Evolutionary conservation across 30 jellyfish, hydroid and myxozoan species (phyloP), one percentile per base, ranked within the genome.

Genomic region (Clytia hemisphaerica): DNA sequence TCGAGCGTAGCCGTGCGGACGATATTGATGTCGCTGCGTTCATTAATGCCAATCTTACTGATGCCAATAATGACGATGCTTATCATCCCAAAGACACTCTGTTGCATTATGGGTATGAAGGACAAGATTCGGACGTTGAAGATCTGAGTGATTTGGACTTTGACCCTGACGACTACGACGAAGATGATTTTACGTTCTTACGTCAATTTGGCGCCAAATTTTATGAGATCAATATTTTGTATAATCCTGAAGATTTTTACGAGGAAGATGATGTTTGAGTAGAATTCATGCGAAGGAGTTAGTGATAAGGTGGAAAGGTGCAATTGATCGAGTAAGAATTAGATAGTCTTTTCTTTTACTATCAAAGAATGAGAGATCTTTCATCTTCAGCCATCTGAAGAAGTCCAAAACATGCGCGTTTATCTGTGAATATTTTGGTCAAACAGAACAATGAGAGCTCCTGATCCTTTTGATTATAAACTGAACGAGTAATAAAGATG

Each of bases 101-200:
- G 65, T 79, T 91, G 67, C 99, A 91, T 58, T 91, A 91, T 58
- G 99, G 99, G 57, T 91, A 91, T 84, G 99, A 91, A 72, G 99
- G 99, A 9, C 95, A 91, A 62, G 99, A 95, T n/a, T 82, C 95
- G 2, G 99, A 91, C 36, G 93, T 91, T 38, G 94, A 83, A 37
- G 99, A 91, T 71, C 82, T 91, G 61, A 91, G 99, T 58, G 99
- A 91, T 53, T 77, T 91, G 1, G 99, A 91, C 63, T 82, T 95
- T 60, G 99, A 91, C 37, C 83, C 73, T 50, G 99, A 91, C 54
- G 83, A 94, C 57, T 93, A 81, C 15, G 99, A 91, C 34, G 99
- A 91, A 12, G 99, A 91, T 15, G 99, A 91, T 51, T 91, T 91
- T 76, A 78, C 88, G 4, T 91, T 72, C 75, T 72, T 91, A 58